phyloP scores from a whole-genome alignment of 2,888 invertebrate species.

The Drosophila ezoana region DNA sequence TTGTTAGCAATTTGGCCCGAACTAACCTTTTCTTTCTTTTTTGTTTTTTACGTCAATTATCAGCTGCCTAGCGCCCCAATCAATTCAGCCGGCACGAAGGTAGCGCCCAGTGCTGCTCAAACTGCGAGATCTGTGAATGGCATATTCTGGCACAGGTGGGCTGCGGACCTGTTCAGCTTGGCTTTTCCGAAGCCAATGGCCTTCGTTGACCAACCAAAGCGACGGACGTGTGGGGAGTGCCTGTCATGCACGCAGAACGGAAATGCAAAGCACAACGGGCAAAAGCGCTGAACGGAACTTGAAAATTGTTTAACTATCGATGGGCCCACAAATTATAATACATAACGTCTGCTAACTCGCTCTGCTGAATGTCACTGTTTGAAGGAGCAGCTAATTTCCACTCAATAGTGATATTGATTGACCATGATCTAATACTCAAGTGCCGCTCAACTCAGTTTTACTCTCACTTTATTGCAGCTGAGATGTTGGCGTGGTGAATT shows the following conservation, averaged over 20 bases:
- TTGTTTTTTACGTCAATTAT: conserved; percentile 38
- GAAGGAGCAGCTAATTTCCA: conserved; percentile 1
- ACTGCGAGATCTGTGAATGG: conserved; percentile 20
- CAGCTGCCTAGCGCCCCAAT: conserved; percentile 35
- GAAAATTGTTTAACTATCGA: conserved; percentile 68
- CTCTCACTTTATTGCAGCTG: neutral
- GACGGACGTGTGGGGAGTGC: conserved; percentile 47
- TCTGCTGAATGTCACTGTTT: conserved; percentile 24
- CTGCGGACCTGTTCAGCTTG: conserved; percentile 47
- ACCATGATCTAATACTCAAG: conserved; percentile 22
- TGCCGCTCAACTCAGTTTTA: conserved; percentile 9
- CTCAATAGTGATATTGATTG: conserved; percentile 8
- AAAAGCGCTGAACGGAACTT: conserved; percentile 63
- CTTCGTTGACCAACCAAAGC: conserved; percentile 67
- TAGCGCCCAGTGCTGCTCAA: conserved; percentile 15
- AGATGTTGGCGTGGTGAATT: neutral
- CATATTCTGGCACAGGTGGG: conserved; percentile 42
- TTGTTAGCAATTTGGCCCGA: conserved; percentile 21
- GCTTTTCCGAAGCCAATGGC: conserved; percentile 71
- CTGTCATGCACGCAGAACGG: conserved; percentile 75
- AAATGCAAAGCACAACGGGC: conserved; percentile 72
- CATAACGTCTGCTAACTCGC: conserved; percentile 12
- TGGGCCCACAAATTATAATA: conserved; percentile 43
- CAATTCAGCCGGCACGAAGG: conserved; percentile 8
- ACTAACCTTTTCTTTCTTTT: conserved; percentile 35